A percentile compares a stretch with the other conserved stretches of the same genome.
These are phyloP conservation scores for Aplidium turbinatum DNA, from an alignment of 23 tunicate genomes.

Conservation along the genomic window DNA sequence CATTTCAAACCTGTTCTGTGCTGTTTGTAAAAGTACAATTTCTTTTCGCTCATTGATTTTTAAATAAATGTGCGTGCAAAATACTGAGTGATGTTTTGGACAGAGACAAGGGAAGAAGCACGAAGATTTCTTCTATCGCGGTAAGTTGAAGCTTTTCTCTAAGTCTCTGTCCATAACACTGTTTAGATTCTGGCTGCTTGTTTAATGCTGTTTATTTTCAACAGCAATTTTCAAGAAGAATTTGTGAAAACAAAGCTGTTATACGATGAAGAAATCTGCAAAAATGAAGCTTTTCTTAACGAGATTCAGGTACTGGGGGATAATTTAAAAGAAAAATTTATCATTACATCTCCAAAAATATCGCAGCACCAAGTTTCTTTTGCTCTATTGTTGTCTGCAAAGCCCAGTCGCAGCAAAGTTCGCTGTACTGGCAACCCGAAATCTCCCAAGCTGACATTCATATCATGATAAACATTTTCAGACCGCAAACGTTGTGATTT, in stretches of 20 bases:
- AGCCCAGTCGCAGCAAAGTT: too few relatives aligned
- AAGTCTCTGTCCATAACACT: conserved; percentile 31
- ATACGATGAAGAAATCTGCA: conserved; percentile 30
- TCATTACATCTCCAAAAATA: too few relatives aligned
- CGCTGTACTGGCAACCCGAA: too few relatives aligned
- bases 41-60: too few relatives aligned
- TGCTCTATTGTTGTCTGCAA: too few relatives aligned
- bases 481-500: too few relatives aligned
- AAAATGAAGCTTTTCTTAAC: conserved; percentile 34
- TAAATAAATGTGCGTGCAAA: neutral
- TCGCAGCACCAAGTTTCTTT: too few relatives aligned
- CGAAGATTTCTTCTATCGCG: neutral
- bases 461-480: too few relatives aligned
- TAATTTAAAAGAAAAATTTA: too few relatives aligned
- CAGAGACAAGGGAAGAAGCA: conserved; percentile 9
- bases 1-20: too few relatives aligned
- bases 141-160: conserved; percentile 10
- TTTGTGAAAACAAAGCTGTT: neutral
- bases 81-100: conserved; percentile 8
- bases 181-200: neutral
- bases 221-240: conserved; percentile 1
- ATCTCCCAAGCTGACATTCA: too few relatives aligned
- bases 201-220: neutral
- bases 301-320: conserved; percentile 58
- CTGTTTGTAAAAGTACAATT: too few relatives aligned